These are phyloP conservation scores for Hippopotamus amphibius DNA, from an alignment of 2,113 vertebrate species.

Conservation along the genomic window DNA sequence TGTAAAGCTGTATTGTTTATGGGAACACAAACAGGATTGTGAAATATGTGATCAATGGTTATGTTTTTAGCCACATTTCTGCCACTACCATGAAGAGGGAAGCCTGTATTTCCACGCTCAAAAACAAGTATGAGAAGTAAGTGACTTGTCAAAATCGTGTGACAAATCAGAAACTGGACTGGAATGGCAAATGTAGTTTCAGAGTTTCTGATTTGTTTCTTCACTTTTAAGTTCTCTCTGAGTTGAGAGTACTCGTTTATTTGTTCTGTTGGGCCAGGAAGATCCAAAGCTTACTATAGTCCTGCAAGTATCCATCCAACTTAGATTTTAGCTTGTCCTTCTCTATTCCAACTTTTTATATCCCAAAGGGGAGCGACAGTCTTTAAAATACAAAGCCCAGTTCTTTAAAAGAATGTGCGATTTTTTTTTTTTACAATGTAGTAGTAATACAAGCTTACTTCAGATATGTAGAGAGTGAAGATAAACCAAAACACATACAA, in stretches of 20 bases:
- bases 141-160: conserved; percentile 31
- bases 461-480: conserved; percentile 45
- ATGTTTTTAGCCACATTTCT: background rate
- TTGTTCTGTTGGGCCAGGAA: conserved; percentile 39
- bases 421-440: background rate
- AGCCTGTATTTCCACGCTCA: background rate
- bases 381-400: conserved; percentile 31
- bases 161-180: background rate
- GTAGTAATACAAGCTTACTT: background rate
- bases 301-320: background rate
- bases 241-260: conserved; percentile 37
- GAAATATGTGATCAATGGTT: background rate
- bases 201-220: conserved; percentile 50
- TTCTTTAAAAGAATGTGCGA: background rate
- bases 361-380: background rate
- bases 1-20: conserved; percentile 15
- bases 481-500: conserved; percentile 37
- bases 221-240: conserved; percentile 27
- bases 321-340: conserved; percentile 11
- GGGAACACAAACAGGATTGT: background rate
- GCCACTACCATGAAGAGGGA: background rate
- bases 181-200: conserved; percentile 13
- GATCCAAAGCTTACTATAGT: background rate
- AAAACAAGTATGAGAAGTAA: conserved; percentile 42
- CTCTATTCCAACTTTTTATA: background rate